Base-by-base conservation (phyloP, 1,140 invertebrate species). In the Ridgeia piscesae region DNA sequence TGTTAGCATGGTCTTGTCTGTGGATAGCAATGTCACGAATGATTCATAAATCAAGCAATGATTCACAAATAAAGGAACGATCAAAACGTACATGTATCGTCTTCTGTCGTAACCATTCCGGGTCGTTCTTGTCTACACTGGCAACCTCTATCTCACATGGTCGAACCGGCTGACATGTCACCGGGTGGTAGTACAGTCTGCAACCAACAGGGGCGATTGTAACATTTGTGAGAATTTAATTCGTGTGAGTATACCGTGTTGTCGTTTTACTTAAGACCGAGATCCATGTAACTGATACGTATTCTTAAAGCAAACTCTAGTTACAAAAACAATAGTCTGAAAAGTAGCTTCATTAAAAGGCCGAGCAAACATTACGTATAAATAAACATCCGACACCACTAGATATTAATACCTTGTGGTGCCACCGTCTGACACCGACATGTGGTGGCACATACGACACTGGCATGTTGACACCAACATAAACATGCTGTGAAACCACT, bases 111-210 rank as follows among this genome's bases (percentile, higher is more conserved):
- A 99, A 96, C 99, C 99, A 99, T 93, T 98, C 97, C 0, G 98
- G 98, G 96, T 99, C 98, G 77, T 98, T 98, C 96, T 99, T 98
- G 92, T 98, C 98, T 95, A 99, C 98, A 0, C 98, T 99, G 96
- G 99, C 98, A 33, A 98, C 97, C 94, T 99, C 98, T 95, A 99
- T 97, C 96, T 99, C 98, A 95, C 99, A 98, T 35, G 98, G 98
- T 96, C 98, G 98, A 91, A 99, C 98, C 0, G 99, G 98, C 88
- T 99, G 96, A 95, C 98, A 99, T 0, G 98, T 99, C 34, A 98
- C 97, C 6, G 98, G 98, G 95, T 99, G 98, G 95, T 99, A 98
- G 95, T 99, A 99, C 58, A 99, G 96, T 95, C 98, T 98, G 94
- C 92, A 93, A 93, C 92, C 33, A 92, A 92, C 58, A 35, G 48